Evolutionary conservation across 2,888 invertebrate species (phyloP).

Genomic region (Hartigia nigra): DNA sequence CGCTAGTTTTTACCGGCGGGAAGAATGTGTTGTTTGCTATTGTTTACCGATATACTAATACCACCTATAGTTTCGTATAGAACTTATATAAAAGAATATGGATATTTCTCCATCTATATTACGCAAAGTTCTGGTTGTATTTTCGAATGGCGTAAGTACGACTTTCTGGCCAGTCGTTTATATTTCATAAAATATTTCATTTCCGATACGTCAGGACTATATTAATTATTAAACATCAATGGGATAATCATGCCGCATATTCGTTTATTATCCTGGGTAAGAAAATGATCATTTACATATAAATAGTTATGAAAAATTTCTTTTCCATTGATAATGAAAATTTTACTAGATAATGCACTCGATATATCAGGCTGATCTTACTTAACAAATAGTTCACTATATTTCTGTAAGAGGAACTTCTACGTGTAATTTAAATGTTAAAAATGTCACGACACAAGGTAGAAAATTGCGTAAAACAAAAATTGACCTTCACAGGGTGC

Average conservation of each 20-base stretch:
- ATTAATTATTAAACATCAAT: neutral
- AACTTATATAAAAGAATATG: neutral
- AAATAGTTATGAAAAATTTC: neutral
- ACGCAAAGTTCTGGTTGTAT: neutral
- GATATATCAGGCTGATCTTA: neutral
- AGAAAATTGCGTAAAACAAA: neutral
- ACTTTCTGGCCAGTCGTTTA: neutral
- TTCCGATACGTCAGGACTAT: neutral
- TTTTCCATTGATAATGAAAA: neutral
- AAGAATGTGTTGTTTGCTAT: neutral
- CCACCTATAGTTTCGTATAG: neutral
- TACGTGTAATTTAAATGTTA: neutral
- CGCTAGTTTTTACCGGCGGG: neutral
- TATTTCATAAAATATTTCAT: neutral
- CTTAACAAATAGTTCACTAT: neutral
- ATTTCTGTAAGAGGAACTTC: neutral
- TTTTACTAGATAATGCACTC: neutral
- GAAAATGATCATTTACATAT: conserved; percentile 8
- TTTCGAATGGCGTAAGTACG: neutral
- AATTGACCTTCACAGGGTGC: conserved; percentile 73
- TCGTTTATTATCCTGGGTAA: conserved; percentile 39
- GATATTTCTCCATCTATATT: neutral
- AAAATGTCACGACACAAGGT: neutral
- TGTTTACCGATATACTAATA: neutral
- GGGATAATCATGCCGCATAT: neutral